Conservation (phyloP, 2,797 vertebrate genomes). For the Rousettus madagascariensis region DNA sequence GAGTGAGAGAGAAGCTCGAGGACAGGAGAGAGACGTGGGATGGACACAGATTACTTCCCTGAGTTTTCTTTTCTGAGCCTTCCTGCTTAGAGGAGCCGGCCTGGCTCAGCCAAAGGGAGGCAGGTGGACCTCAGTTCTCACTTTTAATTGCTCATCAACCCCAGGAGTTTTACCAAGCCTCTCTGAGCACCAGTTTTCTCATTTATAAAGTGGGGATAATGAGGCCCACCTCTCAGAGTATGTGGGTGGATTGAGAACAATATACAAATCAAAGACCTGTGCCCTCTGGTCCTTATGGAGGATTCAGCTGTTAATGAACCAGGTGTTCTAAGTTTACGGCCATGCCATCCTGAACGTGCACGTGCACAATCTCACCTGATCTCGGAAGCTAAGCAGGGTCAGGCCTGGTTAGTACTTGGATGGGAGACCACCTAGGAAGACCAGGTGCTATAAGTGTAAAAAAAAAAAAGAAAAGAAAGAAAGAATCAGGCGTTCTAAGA, state of each 20-base stretch:
- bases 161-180: background rate
- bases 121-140: background rate
- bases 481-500: background rate
- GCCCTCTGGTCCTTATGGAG: background rate
- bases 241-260: background rate
- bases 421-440: too few species aligned
- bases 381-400: too few species aligned
- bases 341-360: too few species aligned
- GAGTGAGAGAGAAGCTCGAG: background rate
- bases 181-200: background rate
- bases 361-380: too few species aligned
- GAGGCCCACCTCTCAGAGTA: background rate
- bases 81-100: background rate
- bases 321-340: background rate
- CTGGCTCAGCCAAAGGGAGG: background rate
- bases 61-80: background rate
- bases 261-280: background rate
- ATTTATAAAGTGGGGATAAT: background rate
- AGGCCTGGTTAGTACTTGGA: too few species aligned
- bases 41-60: background rate
- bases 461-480: too few species aligned
- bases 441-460: too few species aligned
- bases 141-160: background rate
- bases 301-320: background rate
- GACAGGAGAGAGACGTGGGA: background rate